Conservation (phyloP, 2,113 vertebrate species). For the Phalacrocorax carbo region DNA sequence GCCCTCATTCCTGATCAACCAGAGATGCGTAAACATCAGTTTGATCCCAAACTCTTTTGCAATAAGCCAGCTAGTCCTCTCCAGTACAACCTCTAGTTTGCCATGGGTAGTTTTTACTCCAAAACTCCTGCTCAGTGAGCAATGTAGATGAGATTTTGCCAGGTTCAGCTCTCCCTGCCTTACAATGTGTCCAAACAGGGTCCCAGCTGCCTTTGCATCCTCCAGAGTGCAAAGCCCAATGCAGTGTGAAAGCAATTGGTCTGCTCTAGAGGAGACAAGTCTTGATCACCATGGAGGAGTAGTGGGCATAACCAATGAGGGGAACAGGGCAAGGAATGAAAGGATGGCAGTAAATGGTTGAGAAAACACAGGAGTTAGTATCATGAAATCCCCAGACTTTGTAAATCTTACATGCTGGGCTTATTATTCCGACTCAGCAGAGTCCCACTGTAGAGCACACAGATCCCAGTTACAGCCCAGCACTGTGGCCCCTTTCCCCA, state of each 20-base stretch:
- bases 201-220: neutral
- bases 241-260: neutral
- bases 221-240: neutral
- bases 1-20: neutral
- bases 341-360: neutral
- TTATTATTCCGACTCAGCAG: neutral
- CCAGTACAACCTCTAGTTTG: neutral
- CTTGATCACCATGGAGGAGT: neutral
- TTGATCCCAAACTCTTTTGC: neutral
- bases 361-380: neutral
- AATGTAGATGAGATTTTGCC: neutral
- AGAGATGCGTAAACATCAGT: rapidly evolving
- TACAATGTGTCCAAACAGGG: neutral
- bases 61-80: neutral
- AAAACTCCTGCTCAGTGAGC: neutral
- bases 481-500: neutral
- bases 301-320: neutral
- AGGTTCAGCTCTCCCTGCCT: neutral
- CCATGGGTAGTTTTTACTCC: neutral
- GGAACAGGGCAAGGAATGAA: neutral
- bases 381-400: neutral
- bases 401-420: neutral
- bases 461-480: neutral
- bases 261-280: neutral
- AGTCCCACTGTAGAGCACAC: rapidly evolving